Evolutionary conservation across 2,888 invertebrate genomes (phyloP), one percentile per base, ranked within the genome.

Genomic region (Dynastes hyllus): DNA sequence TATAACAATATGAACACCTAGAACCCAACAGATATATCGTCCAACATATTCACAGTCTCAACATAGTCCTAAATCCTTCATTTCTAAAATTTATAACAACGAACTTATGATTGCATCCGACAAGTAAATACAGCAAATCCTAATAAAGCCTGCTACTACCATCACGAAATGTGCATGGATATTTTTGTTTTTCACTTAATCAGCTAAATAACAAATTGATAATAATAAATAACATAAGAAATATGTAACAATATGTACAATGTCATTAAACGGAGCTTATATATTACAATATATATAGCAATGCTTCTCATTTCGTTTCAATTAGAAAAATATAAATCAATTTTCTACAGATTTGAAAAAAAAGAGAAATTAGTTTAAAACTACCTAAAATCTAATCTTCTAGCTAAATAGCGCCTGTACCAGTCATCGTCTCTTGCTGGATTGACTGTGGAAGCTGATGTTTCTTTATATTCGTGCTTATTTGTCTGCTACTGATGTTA

Each of bases 401-500:
- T 81, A 78, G 82, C 82, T 85, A 85, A 75, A 84, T 81, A 69
- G 81, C 82, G 55, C 82, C 83, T 1, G 86, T 85, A 73, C 87
- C 86, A 0, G 87, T 87, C 85, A 88, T 86, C 6, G 86, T 85
- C 82, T 88, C 88, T 77, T 87, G 85, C 80, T n/a, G 16, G 13
- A 87, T 85, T 4, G 88, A 86, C 50, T 88, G 87, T n/a, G 89
- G 88, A 75, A 89, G 83, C 78, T 87, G 88, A 78, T 89, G 89
- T 77, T 89, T 90, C 82, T 88, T 89, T 63, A 85, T 81, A 82
- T 89, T 86, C 55, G 86, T 85, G 77, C 85, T 83, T 45, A 89
- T 87, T 78, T 88, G 88, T 76, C 89, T 83, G 73, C 87, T 87
- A 8, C 87, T 86, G 16, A 88, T 85, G 71, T 86, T 86, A 83